Base-by-base conservation (phyloP, 2,797 vertebrate genomes). In the Darevskia mixta region DNA sequence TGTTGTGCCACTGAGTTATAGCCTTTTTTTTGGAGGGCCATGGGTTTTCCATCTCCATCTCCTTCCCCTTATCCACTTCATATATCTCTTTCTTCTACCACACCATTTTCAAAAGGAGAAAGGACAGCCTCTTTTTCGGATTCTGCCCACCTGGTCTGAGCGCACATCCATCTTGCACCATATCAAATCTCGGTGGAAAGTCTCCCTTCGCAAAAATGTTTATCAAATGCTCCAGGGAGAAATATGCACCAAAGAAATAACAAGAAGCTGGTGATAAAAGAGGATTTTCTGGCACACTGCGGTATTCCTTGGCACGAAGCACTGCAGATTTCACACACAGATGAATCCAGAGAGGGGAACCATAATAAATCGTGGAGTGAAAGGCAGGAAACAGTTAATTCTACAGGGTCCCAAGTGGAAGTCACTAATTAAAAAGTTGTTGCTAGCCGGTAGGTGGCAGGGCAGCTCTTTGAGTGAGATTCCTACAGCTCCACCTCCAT, bases 391-490 rank as follows among this genome's bases (percentile, higher is more conserved):
- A 32, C 32, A 82, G 69, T 79, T 58, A 61, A 76, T 77, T 76
- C 61, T 58, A 58, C 43, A 27, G 20, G 27, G 66, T 25, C 81
- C 20, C 32, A 86, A 77, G 58, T 85, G 83, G 89, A 80, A 78
- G 86, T 32, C 79, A 61, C 66, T 78, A 82, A 85, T 88, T 85
- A 64, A 64, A 72, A 85, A 77, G 45, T 38, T 72, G 72, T 29
- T 25, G n/a, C 72, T 32, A 75, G 89, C 94, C 95, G 88, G 94
- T 92, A 95, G 95, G 94, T 94, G 95, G 94, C 95, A 94, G 95
- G 86, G 89, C 89, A 91, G 92, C 76, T 69, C 91, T 90, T 86
- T 82, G 45, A 90, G 89, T 88, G 86, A 88, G 67, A 67, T 27
- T 27, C 15, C 49, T 27, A n/a, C 55, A 66, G 64, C 86, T 87